A percentile compares a stretch with the other conserved stretches of the same genome.
These are phyloP conservation scores for Drosophila santomea DNA, from an alignment of 1,140 invertebrate genomes.

Conservation along the genomic window DNA sequence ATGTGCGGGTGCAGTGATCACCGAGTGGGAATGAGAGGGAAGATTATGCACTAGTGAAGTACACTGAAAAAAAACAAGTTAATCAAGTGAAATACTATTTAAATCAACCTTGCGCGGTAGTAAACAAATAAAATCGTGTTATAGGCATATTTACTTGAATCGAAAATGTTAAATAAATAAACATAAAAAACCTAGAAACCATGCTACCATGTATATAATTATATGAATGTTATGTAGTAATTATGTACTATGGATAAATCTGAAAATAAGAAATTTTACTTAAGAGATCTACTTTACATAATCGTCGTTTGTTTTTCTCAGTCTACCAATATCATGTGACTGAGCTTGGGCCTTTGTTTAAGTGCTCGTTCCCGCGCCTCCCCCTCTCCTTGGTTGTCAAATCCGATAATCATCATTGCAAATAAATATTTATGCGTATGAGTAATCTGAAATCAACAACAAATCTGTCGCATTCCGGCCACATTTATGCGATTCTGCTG, in stretches of 20 bases:
- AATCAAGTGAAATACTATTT: too few relatives aligned
- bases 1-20: conserved; percentile 63
- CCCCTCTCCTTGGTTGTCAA: not conserved
- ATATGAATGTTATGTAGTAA: too few relatives aligned
- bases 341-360: conserved; percentile 15
- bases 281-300: not conserved
- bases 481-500: conserved; percentile 23
- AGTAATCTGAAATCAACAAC: conserved; percentile 41
- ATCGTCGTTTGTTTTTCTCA: not conserved
- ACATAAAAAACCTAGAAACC: too few relatives aligned
- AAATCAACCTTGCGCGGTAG: too few relatives aligned
- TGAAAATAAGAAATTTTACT: too few relatives aligned
- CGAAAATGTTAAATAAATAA: not conserved
- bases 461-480: conserved; percentile 19
- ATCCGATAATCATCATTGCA: conserved; percentile 47
- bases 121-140: too few relatives aligned
- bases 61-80: too few relatives aligned
- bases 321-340: conserved; percentile 46
- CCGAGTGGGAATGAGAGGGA: not conserved
- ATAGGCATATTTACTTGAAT: not conserved
- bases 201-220: too few relatives aligned
- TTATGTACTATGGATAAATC: too few relatives aligned
- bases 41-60: not conserved
- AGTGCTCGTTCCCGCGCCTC: not conserved
- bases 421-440: conserved; percentile 73